Evolutionary conservation across 2,797 vertebrate genomes (phyloP), one percentile per base, ranked within the genome.

Genomic region (Phalanger gymnotis): DNA sequence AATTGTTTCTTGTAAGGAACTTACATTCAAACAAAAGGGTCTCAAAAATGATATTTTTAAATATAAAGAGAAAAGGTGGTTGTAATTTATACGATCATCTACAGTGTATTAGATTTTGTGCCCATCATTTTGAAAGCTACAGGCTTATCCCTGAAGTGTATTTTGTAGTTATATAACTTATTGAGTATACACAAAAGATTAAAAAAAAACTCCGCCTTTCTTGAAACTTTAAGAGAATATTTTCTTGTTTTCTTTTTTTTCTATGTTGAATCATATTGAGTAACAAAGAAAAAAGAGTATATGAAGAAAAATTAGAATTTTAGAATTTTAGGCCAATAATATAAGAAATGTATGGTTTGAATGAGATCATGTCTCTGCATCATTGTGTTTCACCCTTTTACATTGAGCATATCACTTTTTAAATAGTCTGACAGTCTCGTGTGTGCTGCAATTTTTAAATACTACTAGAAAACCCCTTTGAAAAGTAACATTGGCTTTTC

Each of bases 361-460:
- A 73, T 40, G 14, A 5, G 34, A 40, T 7, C 61, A n/a, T 73
- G 6, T 73, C 34, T 66, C 16, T 73, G 5, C 2, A 40, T 40
- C 16, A 40, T 16, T 61, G 30, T 34, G 13, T 73, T 73, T 40
- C 34, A 27, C 22, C 14, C 73, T 87, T 47, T 95, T 95, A 16
- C 92, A 81, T 90, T 27, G 96, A 89, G 89, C 94, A 58, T 96
- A 96, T 92, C 93, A 96, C 4, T 97, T 98, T 97, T 94, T 95
- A 97, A 0, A 3, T 53, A 97, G 56, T 91, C 96, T 53, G 73
- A 94, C 91, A 52, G 66, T 93, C 56, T 94, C 92, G 87, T 30
- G 96, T 94, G 54, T 95, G 95, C 91, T 97, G 61, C 93, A 93
- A 97, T 98, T 98, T 97, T 98, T 97, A 98, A 97, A 95, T 97